A percentile compares a stretch with the other conserved stretches of the same genome.
Conservation (phyloP, 1,140 invertebrate species). For the Halictus rubicundus region DNA sequence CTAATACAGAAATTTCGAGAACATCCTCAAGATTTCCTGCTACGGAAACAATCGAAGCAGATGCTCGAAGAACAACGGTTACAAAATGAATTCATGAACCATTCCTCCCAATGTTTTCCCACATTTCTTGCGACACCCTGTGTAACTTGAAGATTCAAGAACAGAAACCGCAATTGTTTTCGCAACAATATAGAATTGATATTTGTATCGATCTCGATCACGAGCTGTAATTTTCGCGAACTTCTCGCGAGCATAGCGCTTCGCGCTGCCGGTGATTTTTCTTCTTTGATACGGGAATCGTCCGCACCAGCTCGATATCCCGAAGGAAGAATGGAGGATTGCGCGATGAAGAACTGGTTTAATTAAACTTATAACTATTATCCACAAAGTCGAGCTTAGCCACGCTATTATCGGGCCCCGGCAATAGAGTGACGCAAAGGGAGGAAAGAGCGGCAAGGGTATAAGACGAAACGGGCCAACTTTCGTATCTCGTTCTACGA, state of each 20-base stretch:
- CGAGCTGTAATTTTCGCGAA: not conserved
- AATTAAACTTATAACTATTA: slow-evolving; percentile 56
- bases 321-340: slow-evolving; percentile 36
- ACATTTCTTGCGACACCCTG: too few relatives aligned
- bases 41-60: too few relatives aligned
- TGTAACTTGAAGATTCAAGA: too few relatives aligned
- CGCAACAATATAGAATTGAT: not conserved
- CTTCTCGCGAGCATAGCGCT: too few relatives aligned
- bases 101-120: too few relatives aligned
- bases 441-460: slow-evolving; percentile 15
- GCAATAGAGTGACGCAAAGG: slow-evolving; percentile 41
- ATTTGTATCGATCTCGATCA: too few relatives aligned
- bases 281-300: slow-evolving; percentile 42
- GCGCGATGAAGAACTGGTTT: slow-evolving; percentile 38
- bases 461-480: slow-evolving; percentile 32
- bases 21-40: too few relatives aligned
- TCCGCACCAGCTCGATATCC: slow-evolving; percentile 16
- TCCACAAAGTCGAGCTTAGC: slow-evolving; percentile 42
- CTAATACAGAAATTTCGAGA: too few relatives aligned
- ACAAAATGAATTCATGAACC: too few relatives aligned
- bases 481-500: slow-evolving; percentile 21
- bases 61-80: too few relatives aligned
- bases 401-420: slow-evolving; percentile 25
- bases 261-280: slow-evolving; percentile 17
- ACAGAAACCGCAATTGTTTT: too few relatives aligned